Evolutionary conservation across 2,113 vertebrate genomes (phyloP).

Genomic region (Tragelaphus buxtoni): DNA sequence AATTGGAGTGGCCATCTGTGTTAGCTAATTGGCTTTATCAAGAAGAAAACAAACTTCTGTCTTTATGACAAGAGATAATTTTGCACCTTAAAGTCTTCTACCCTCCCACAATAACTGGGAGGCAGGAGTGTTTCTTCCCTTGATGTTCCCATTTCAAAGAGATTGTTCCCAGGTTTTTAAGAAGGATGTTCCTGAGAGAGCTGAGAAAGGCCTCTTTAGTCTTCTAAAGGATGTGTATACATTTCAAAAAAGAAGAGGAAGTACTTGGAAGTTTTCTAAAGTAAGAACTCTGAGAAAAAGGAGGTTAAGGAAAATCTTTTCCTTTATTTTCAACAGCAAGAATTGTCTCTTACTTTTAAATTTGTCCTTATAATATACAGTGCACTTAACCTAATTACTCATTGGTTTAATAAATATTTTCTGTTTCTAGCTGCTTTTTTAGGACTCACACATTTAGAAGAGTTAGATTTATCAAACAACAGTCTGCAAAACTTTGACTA

Average conservation of each 20-base stretch:
- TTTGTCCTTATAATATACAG: not conserved
- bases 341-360: not conserved
- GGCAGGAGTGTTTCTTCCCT: not conserved
- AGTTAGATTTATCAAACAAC: conserved; percentile 96
- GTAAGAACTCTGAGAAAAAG: not conserved
- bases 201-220: not conserved
- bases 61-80: not conserved
- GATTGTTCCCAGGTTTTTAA: not conserved
- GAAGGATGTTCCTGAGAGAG: not conserved
- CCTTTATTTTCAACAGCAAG: not conserved
- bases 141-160: not conserved
- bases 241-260: conserved; percentile 9
- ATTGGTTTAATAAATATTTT: conserved; percentile 54
- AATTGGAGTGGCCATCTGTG: not conserved
- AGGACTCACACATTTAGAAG: conserved; percentile 90
- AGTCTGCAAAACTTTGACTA: conserved; percentile 92
- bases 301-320: not conserved
- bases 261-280: not conserved
- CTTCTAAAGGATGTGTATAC: not conserved
- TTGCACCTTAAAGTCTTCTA: not conserved
- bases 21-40: not conserved
- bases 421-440: conserved; percentile 88
- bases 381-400: not conserved
- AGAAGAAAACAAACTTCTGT: not conserved
- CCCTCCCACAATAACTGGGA: not conserved